Evolutionary conservation across 2,113 vertebrate species (phyloP), one percentile per base, ranked within the genome.

Genomic region (Tyto alba): DNA sequence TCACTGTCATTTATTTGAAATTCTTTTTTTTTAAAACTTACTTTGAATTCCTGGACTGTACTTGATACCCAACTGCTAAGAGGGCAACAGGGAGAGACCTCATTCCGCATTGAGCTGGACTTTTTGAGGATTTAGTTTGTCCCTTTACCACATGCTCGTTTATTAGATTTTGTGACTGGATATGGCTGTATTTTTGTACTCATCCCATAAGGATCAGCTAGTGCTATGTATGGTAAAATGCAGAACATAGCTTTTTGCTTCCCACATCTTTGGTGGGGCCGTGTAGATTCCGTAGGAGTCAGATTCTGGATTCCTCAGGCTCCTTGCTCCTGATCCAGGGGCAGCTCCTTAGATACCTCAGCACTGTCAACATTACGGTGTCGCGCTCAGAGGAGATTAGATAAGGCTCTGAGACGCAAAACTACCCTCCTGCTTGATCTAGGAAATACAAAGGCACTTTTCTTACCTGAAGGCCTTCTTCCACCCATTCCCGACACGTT

Each of bases 91-190:
- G n/a, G 41, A 72, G 26, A 72, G 13, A 19, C 32, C 21, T 83
- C 20, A 29, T 88, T 82, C 38, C 30, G 48, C 23, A 26, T 2
- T 36, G 43, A 53, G 57, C 19, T 90, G 84, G 34, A 38, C n/a
- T 72, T 76, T 34, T 20, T 86, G 20, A 60, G 30, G 55, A 53
- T 86, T 91, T 77, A 52, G 30, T 78, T 14, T 17, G 9, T 63
- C 15, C 41, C n/a, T 82, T 79, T 75, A 62, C 47, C 14, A 71
- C 36, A 11, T 2, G 1, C 3, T 55, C 0, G 0, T 80, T 94
- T 45, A 38, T 87, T 87, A 60, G 63, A 68, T 69, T 93, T 83
- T 86, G n/a, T 67, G 57, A 20, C 47, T 66, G 17, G 6, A 7
- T 60, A 7, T 13, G 6, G 36, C 56, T 52, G 3, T 11, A 26